Percentiles rank a stretch among this genome's conserved stretches.
Evolutionary conservation across 1,140 invertebrate genomes (phyloP).

Genomic region (Calycopis cecrops): DNA sequence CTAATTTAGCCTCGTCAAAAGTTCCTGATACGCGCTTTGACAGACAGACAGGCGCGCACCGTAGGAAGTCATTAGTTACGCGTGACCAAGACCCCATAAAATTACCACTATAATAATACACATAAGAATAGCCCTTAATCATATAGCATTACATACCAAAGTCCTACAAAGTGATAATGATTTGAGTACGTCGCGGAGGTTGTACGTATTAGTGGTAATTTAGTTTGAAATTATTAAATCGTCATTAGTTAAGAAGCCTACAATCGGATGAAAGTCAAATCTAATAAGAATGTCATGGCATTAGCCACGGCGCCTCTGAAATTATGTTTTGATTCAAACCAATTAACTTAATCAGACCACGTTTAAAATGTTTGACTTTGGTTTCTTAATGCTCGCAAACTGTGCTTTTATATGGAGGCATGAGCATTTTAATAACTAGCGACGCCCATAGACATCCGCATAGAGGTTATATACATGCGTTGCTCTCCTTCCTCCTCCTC

Average conservation of each 20-base stretch:
- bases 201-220: constrained; percentile 20
- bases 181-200: constrained; percentile 11
- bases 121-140: constrained; percentile 6
- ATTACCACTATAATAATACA: not conserved
- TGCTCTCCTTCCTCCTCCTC: too few species aligned
- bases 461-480: too few species aligned
- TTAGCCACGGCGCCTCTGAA: not conserved
- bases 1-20: constrained; percentile 28
- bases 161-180: not conserved
- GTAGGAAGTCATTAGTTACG: constrained; percentile 51
- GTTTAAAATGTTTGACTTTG: too few species aligned
- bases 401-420: too few species aligned
- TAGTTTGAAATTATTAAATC: constrained; percentile 23
- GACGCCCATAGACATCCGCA: too few species aligned
- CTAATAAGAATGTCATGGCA: constrained; percentile 1
- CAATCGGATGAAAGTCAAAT: constrained; percentile 9
- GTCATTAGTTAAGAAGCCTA: constrained; percentile 17
- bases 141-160: constrained; percentile 7
- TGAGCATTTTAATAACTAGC: too few species aligned
- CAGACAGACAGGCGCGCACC: constrained; percentile 44
- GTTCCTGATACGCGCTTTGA: constrained; percentile 37
- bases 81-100: constrained; percentile 7
- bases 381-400: too few species aligned
- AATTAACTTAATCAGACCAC: too few species aligned
- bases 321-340: not conserved